These are phyloP conservation scores for Dryadula phaetusa DNA, from an alignment of 2,888 invertebrate genomes.

Conservation along the genomic window DNA sequence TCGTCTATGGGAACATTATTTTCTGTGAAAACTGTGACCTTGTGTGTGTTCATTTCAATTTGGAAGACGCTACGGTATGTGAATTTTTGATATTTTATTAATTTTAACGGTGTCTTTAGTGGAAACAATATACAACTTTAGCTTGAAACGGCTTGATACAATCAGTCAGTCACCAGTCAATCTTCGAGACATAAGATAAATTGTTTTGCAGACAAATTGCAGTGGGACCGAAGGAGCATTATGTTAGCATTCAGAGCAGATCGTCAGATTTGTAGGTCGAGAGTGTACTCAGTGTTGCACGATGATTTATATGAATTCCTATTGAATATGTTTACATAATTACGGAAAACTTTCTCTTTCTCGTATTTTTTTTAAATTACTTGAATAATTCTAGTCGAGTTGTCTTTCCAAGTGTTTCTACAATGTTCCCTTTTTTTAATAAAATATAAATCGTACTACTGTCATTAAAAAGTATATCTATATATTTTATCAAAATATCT, in stretches of 20 bases:
- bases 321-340: constrained; percentile 41
- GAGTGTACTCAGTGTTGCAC: constrained; percentile 39
- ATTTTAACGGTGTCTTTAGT: neutral
- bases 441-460: no score
- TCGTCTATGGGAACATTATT: constrained; percentile 56
- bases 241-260: constrained; percentile 60
- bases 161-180: neutral
- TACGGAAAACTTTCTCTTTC: constrained; percentile 30
- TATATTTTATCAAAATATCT: neutral
- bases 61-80: constrained; percentile 63
- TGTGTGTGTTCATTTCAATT: constrained; percentile 58
- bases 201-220: constrained; percentile 19
- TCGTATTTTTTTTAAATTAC: neutral
- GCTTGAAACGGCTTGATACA: neutral
- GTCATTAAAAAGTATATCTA: neutral
- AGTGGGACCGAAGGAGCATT: constrained; percentile 31
- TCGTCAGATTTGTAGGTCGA: constrained; percentile 50
- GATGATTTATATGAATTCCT: constrained; percentile 34
- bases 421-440: no score
- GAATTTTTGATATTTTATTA: constrained; percentile 19
- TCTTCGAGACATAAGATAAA: neutral
- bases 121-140: neutral
- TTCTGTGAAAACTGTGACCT: constrained; percentile 72
- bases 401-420: no score
- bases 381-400: no score